Evolutionary conservation across 2,797 vertebrate species (phyloP).

Genomic region (Gambusia yucatana): DNA sequence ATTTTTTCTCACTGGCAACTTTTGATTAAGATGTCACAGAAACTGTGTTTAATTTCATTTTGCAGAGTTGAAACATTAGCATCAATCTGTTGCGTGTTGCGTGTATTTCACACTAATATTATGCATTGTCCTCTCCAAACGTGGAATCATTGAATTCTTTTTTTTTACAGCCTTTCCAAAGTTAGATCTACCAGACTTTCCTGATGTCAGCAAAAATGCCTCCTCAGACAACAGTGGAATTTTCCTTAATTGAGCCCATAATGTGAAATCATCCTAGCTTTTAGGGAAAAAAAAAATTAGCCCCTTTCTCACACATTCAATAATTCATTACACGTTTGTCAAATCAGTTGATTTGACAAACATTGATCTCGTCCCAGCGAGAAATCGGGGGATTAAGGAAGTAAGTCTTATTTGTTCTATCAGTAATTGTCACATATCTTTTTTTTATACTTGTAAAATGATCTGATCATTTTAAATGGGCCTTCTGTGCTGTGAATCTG

Average conservation of each 20-base stretch:
- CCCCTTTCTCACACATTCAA: slow-evolving; percentile 53
- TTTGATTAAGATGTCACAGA: slow-evolving; percentile 11
- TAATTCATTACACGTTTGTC: slow-evolving; percentile 51
- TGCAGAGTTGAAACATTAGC: slow-evolving; percentile 7
- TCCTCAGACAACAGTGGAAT: slow-evolving; percentile 54
- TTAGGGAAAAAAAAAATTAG: slow-evolving; percentile 54
- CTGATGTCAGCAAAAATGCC: slow-evolving; percentile 54
- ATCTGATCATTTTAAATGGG: slow-evolving; percentile 25
- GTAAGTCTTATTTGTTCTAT: slow-evolving; percentile 65
- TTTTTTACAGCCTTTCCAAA: slow-evolving; percentile 8
- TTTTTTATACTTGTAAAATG: slow-evolving; percentile 49
- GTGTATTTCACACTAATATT: neutral
- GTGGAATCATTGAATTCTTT: slow-evolving; percentile 15
- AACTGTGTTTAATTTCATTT: neutral
- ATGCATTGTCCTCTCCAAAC: neutral
- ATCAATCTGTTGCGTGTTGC: neutral
- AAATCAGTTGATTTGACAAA: slow-evolving; percentile 53
- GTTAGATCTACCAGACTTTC: slow-evolving; percentile 55
- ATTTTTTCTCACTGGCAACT: neutral
- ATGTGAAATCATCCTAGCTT: slow-evolving; percentile 68
- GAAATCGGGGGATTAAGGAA: slow-evolving; percentile 66
- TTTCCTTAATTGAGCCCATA: slow-evolving; percentile 67
- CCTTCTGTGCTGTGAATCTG: slow-evolving; percentile 68
- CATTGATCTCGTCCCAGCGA: slow-evolving; percentile 67
- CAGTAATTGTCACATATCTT: slow-evolving; percentile 60